Percentiles rank a stretch among this genome's conserved stretches.
Evolutionary conservation across 2,113 vertebrate genomes (phyloP).

Genomic region (Trogon melanurus): DNA sequence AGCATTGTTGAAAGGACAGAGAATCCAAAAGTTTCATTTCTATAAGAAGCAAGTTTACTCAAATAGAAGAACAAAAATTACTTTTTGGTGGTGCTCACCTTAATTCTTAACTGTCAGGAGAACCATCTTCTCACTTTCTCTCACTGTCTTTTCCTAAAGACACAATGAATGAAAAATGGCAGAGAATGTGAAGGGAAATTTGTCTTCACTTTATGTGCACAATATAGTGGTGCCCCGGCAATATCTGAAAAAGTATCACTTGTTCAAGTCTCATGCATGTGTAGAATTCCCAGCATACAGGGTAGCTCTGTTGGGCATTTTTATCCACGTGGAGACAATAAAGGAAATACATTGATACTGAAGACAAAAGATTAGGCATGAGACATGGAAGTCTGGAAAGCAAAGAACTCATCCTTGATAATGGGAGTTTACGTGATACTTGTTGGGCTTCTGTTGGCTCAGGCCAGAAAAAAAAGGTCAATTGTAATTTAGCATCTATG

Average conservation of each 20-base stretch:
- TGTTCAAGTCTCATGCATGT: background rate
- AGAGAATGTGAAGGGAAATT: constrained; percentile 16
- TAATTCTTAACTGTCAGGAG: constrained; percentile 39
- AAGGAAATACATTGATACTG: background rate
- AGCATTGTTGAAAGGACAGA: background rate
- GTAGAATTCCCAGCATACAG: background rate
- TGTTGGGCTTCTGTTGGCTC: background rate
- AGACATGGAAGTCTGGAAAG: background rate
- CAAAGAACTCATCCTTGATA: background rate
- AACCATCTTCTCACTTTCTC: background rate
- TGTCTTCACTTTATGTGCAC: constrained; percentile 33
- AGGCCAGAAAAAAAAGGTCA: background rate
- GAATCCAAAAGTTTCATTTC: background rate
- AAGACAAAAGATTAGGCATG: background rate
- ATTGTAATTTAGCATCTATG: background rate
- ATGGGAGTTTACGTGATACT: background rate
- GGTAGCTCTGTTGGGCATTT: background rate
- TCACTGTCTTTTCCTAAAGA: background rate
- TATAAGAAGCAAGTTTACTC: background rate
- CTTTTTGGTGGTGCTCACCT: background rate
- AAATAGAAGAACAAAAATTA: background rate
- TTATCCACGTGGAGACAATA: background rate
- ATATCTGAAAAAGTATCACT: background rate
- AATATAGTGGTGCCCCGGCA: background rate
- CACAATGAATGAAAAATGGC: constrained; percentile 23